These are phyloP conservation scores for Empis stercorea DNA, from an alignment of 2,888 invertebrate genomes.

Conservation along the genomic window DNA sequence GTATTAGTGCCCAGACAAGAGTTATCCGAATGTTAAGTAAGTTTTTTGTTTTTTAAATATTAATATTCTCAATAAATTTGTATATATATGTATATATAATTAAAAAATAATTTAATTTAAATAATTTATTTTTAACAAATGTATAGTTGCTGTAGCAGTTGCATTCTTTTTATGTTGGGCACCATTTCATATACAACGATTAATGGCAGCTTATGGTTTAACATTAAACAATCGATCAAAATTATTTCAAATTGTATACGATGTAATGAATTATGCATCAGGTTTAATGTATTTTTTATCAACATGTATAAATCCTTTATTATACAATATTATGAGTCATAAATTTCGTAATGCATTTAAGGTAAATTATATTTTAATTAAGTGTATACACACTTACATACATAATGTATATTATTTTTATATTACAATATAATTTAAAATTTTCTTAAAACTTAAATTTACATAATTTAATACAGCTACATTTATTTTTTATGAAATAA, in stretches of 20 bases:
- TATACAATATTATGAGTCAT: slow-evolving; percentile 59
- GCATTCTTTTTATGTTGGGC: slow-evolving; percentile 79
- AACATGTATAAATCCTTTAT: slow-evolving; percentile 54
- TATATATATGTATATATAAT: too few species aligned
- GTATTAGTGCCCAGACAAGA: slow-evolving; percentile 46
- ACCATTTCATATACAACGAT: slow-evolving; percentile 83
- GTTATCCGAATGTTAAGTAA: slow-evolving; percentile 73
- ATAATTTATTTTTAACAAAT: too few species aligned
- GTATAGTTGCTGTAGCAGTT: slow-evolving; percentile 71
- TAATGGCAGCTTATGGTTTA: slow-evolving; percentile 63
- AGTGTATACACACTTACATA: too few species aligned
- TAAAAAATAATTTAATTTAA: too few species aligned
- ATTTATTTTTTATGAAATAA: too few species aligned
- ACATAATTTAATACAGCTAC: too few species aligned
- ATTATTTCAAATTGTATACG: slow-evolving; percentile 42
- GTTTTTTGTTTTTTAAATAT: slow-evolving; percentile 25
- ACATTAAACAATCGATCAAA: slow-evolving; percentile 22
- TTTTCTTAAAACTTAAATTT: too few species aligned
- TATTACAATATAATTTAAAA: too few species aligned
- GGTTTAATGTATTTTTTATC: slow-evolving; percentile 55
- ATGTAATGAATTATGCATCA: slow-evolving; percentile 52
- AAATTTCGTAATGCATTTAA: slow-evolving; percentile 58
- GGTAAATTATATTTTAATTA: too few species aligned
- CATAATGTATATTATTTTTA: too few species aligned
- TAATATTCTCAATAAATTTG: not conserved